Conservation (phyloP, 2,797 vertebrate genomes). For the Sternarchorhynchus goeldii region DNA sequence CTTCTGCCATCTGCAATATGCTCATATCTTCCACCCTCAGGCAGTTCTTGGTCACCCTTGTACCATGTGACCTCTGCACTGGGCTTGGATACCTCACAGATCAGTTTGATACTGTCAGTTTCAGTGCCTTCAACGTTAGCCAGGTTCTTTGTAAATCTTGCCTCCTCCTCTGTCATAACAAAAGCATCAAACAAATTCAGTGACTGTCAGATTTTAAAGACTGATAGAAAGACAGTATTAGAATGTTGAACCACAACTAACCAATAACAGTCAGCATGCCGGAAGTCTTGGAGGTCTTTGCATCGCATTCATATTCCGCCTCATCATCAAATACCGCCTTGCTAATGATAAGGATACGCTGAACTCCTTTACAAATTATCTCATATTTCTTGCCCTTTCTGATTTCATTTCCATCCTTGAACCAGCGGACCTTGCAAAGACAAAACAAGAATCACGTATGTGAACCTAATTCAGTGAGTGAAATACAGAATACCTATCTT, state of each 20-base stretch:
- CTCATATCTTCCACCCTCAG: slow-evolving; percentile 91
- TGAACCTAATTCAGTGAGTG: too few relatives aligned
- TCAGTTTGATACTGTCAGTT: slow-evolving; percentile 89
- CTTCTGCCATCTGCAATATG: slow-evolving; percentile 87
- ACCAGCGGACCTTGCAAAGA: slow-evolving; percentile 85
- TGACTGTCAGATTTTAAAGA: neutral
- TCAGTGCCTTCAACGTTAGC: slow-evolving; percentile 90
- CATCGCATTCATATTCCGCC: slow-evolving; percentile 95
- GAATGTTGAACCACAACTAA: slow-evolving; percentile 65
- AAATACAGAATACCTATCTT: too few relatives aligned
- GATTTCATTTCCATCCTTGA: slow-evolving; percentile 94
- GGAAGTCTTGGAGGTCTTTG: slow-evolving; percentile 88
- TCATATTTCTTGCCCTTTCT: slow-evolving; percentile 97
- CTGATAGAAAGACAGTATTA: neutral
- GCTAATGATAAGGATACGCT: slow-evolving; percentile 86
- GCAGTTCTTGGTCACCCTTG: slow-evolving; percentile 88
- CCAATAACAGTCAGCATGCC: slow-evolving; percentile 94
- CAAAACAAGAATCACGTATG: neutral
- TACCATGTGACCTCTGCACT: slow-evolving; percentile 90
- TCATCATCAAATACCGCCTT: slow-evolving; percentile 94
- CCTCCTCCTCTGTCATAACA: slow-evolving; percentile 87
- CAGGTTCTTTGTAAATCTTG: slow-evolving; percentile 93
- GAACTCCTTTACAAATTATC: slow-evolving; percentile 87
- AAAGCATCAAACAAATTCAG: slow-evolving; percentile 9
- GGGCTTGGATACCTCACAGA: slow-evolving; percentile 95